Conservation (phyloP, 2,113 vertebrate genomes). For the Triplophysa siluroides region DNA sequence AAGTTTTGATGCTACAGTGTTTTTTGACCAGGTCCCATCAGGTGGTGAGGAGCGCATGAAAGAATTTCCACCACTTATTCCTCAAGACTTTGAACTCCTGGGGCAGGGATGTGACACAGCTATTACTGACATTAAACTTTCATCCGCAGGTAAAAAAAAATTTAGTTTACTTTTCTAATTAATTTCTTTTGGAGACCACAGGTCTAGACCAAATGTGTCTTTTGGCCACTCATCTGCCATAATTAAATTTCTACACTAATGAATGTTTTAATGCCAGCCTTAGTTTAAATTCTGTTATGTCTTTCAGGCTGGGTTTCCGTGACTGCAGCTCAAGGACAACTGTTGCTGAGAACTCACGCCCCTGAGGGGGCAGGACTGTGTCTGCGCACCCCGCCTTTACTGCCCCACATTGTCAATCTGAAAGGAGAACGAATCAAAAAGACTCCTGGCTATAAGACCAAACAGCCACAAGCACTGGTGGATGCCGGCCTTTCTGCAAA, state of each 20-base stretch:
- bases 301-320: slow-evolving; percentile 89
- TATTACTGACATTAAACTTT: slow-evolving; percentile 88
- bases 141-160: slow-evolving; percentile 82
- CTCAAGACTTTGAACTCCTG: slow-evolving; percentile 80
- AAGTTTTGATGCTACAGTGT: neutral
- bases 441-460: slow-evolving; percentile 76
- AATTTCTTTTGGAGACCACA: too few species aligned
- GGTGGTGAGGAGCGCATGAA: slow-evolving; percentile 90
- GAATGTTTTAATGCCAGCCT: neutral
- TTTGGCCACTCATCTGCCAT: neutral
- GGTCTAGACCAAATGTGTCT: too few species aligned
- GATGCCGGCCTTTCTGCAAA: slow-evolving; percentile 57
- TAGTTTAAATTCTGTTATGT: neutral
- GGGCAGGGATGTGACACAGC: slow-evolving; percentile 77
- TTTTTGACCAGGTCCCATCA: slow-evolving; percentile 77
- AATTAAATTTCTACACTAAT: neutral
- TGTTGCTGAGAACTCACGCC: slow-evolving; percentile 77
- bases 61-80: slow-evolving; percentile 79
- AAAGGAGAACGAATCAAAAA: slow-evolving; percentile 79
- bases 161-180: too few species aligned
- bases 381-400: slow-evolving; percentile 78
- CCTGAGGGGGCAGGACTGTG: slow-evolving; percentile 68
- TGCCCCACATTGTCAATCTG: slow-evolving; percentile 78
- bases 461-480: slow-evolving; percentile 67
- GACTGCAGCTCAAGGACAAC: slow-evolving; percentile 67